Percentiles rank a stretch among this genome's conserved stretches.
These are phyloP conservation scores for Neodiprion pinetum DNA, from an alignment of 1,140 invertebrate species.

Conservation along the genomic window DNA sequence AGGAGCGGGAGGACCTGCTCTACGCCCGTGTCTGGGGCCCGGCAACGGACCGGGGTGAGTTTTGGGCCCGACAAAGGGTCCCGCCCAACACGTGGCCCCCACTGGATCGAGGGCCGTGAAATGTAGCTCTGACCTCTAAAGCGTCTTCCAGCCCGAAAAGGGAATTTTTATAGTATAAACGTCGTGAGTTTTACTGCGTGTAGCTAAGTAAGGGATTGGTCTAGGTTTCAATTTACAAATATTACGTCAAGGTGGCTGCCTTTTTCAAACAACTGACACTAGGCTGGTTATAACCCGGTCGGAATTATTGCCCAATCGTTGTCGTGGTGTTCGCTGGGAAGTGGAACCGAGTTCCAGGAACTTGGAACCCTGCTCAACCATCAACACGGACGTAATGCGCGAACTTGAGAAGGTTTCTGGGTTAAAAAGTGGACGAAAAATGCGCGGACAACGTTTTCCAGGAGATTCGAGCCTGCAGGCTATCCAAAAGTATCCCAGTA, in stretches of 20 bases:
- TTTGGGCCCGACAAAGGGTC: slow-evolving; percentile 25
- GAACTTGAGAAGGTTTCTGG: neutral
- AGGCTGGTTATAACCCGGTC: neutral
- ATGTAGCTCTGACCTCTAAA: slow-evolving; percentile 33
- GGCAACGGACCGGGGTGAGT: slow-evolving; percentile 2
- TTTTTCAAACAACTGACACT: neutral
- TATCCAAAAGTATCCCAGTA: no score
- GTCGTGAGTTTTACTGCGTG: neutral
- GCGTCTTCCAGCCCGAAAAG: slow-evolving; percentile 34
- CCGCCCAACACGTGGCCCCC: slow-evolving; percentile 31
- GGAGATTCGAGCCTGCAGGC: no score
- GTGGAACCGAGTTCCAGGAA: neutral
- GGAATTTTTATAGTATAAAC: neutral
- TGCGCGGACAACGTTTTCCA: no score
- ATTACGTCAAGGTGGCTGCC: neutral
- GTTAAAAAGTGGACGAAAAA: no score
- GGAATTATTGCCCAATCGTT: neutral
- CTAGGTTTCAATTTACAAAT: slow-evolving; percentile 7
- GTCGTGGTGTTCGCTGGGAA: neutral
- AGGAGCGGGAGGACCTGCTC: neutral
- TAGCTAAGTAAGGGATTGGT: neutral
- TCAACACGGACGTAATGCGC: neutral
- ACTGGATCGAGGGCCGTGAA: slow-evolving; percentile 27
- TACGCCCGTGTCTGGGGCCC: neutral
- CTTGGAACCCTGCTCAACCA: neutral